A percentile compares a stretch with the other conserved stretches of the same genome.
Evolutionary conservation across 2,797 vertebrate species (phyloP).

Genomic region (Sciurus carolinensis): DNA sequence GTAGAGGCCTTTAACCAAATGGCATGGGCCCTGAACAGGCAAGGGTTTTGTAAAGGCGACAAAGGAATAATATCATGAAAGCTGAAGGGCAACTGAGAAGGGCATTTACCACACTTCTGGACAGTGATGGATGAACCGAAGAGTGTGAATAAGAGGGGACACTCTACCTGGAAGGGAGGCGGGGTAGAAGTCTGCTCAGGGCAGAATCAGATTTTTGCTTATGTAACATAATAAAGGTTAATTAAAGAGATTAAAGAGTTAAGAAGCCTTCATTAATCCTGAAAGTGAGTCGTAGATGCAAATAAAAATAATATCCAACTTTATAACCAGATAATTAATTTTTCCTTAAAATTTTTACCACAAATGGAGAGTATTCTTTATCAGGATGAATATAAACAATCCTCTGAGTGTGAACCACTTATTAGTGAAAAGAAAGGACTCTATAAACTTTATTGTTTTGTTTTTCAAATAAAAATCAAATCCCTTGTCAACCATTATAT

Average conservation of each 20-base stretch:
- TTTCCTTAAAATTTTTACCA: not conserved
- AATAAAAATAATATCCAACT: not conserved
- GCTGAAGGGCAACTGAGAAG: not conserved
- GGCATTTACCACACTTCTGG: not conserved
- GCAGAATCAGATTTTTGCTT: not conserved
- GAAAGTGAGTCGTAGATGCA: not conserved
- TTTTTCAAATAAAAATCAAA: slow-evolving; percentile 12
- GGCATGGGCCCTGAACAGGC: not conserved
- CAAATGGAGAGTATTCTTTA: not conserved
- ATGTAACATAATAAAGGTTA: not conserved
- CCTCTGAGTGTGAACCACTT: not conserved
- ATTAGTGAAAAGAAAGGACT: not conserved
- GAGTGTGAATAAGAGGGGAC: not conserved
- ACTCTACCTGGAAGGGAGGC: not conserved
- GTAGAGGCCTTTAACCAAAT: not conserved
- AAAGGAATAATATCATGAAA: not conserved
- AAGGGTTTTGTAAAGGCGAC: not conserved
- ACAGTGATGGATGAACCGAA: too few relatives aligned
- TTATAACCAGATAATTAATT: not conserved
- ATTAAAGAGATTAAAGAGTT: not conserved
- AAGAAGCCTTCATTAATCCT: not conserved
- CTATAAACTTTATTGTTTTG: not conserved
- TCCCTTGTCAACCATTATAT: not conserved
- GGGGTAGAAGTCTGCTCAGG: not conserved
- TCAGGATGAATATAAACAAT: not conserved